These are phyloP conservation scores for Pterostichus madidus DNA, from an alignment of 2,888 invertebrate genomes.

Conservation along the genomic window DNA sequence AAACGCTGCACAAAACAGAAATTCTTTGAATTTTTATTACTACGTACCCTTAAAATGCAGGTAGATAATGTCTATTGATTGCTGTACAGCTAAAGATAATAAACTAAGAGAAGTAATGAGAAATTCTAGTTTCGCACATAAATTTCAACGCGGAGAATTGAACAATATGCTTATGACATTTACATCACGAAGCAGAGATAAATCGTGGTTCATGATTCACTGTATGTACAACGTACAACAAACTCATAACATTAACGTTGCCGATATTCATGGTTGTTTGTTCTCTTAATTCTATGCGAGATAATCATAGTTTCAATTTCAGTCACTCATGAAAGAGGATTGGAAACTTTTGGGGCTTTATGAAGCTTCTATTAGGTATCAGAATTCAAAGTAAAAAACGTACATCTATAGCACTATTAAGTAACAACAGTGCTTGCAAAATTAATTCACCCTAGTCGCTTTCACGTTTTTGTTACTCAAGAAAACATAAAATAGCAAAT, in stretches of 20 bases:
- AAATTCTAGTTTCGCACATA: conserved; percentile 46
- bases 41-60: not conserved
- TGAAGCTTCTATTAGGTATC: conserved; percentile 33
- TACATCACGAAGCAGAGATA: conserved; percentile 42
- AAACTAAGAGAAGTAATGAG: conserved; percentile 14
- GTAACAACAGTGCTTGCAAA: conserved; percentile 6
- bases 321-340: conserved; percentile 32
- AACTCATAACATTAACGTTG: conserved; percentile 3
- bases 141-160: conserved; percentile 27
- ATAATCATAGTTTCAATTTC: conserved; percentile 7
- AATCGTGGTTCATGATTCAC: conserved; percentile 30
- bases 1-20: not conserved
- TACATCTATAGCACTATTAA: not conserved
- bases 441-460: conserved; percentile 8
- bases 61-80: too few species aligned
- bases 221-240: not conserved
- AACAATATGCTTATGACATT: conserved; percentile 45
- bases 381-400: not conserved
- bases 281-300: conserved; percentile 6
- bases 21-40: too few species aligned
- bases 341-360: conserved; percentile 45
- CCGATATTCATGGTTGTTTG: conserved; percentile 21
- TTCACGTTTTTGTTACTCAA: conserved; percentile 26
- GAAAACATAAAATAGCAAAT: conserved; percentile 27
- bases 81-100: not conserved